Conservation (phyloP, 2,888 invertebrate genomes). For the Neoitamus cyanurus region DNA sequence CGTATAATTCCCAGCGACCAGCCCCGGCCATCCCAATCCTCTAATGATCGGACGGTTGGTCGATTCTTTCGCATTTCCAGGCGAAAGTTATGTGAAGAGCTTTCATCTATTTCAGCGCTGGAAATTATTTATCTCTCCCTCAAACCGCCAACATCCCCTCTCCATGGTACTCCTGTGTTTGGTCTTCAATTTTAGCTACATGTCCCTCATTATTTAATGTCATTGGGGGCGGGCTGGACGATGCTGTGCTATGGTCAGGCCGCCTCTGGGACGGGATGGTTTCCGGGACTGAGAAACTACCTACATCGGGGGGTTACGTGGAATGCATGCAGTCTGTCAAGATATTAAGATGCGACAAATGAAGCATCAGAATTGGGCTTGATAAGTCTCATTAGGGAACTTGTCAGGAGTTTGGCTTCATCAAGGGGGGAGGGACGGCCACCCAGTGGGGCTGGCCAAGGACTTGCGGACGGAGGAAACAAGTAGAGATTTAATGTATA, state of each 20-base stretch:
- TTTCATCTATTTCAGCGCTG: slow-evolving; percentile 41
- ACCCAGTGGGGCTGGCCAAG: not conserved
- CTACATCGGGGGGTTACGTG: slow-evolving; percentile 19
- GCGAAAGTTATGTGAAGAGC: slow-evolving; percentile 44
- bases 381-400: slow-evolving; percentile 44
- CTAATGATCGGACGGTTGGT: slow-evolving; percentile 28
- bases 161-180: slow-evolving; percentile 35
- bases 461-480: not conserved
- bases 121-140: slow-evolving; percentile 38
- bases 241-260: not conserved
- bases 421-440: not conserved
- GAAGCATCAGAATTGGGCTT: slow-evolving; percentile 39
- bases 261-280: not conserved
- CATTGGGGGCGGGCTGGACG: slow-evolving; percentile 25
- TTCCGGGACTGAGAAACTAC: not conserved
- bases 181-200: slow-evolving; percentile 50
- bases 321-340: slow-evolving; percentile 47
- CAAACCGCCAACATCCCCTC: not conserved
- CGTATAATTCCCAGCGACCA: not conserved
- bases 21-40: not conserved
- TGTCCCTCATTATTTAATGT: slow-evolving; percentile 53
- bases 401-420: not conserved
- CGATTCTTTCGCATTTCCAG: slow-evolving; percentile 25
- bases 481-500: not conserved
- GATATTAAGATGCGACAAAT: slow-evolving; percentile 47